Conservation (phyloP, 2,888 invertebrate species). For the Loripinus fragilis region DNA sequence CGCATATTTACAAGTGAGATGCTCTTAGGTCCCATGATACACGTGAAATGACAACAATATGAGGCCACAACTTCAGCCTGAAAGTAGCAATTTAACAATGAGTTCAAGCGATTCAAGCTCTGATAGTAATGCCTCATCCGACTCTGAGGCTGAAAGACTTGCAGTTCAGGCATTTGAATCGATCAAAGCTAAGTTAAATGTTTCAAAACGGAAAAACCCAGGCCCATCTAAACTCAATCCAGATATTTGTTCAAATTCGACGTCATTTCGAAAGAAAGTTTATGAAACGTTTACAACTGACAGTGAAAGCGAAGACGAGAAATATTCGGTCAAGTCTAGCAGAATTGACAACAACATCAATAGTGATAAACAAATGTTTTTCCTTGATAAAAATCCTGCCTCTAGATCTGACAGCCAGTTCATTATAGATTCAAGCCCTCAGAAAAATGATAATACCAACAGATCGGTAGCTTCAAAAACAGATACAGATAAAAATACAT, state of each 20-base stretch:
- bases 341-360: neutral
- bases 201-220: neutral
- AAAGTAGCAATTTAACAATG: neutral
- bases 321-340: neutral
- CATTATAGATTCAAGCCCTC: neutral
- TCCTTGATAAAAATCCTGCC: neutral
- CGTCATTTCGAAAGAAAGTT: neutral
- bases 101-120: conserved; percentile 1
- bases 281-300: neutral
- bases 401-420: neutral
- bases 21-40: conserved; percentile 40
- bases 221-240: neutral
- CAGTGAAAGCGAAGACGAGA: neutral
- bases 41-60: no score
- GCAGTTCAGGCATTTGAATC: neutral
- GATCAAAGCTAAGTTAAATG: neutral
- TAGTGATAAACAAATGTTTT: neutral
- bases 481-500: neutral
- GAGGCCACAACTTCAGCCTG: no score
- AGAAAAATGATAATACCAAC: neutral
- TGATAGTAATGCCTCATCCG: neutral
- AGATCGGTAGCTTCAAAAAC: neutral
- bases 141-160: neutral
- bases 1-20: conserved; percentile 1
- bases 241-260: no score